Base-by-base conservation (phyloP, 2,888 invertebrate genomes). In the Carterocephalus palaemon region DNA sequence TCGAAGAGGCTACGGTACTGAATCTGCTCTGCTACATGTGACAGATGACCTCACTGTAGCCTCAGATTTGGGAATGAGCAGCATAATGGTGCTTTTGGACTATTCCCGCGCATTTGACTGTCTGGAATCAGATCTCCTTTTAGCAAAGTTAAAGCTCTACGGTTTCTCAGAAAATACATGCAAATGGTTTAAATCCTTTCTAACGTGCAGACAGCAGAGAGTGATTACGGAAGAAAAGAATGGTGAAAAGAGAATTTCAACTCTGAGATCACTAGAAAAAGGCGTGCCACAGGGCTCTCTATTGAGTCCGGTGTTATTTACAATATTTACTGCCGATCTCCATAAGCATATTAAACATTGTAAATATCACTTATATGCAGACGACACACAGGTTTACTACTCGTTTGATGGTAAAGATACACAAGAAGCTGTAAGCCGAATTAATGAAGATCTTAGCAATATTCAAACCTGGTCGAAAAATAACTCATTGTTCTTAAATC, bases 31-130 rank as follows among this genome's bases (percentile, higher is more conserved):
- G 4, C 10, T 49, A 0, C 46, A 48, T 10, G 50, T 53, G 1
- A 48, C 51, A 13, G 52, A 55, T 22, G 50, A 53, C 23, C 12
- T 53, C 0, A 33, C 32, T 1, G 39, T 31, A 23, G 55, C 53
- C 2, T 47, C 49, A 0, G 55, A 55, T 16, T 12, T 12, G 26
- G 26, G 26, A 12, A 3, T 5, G 5, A 26, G 26, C 9, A 26
- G 26, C 12, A 12, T 26, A 23, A 8, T 23, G 3, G 23, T 23
- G 4, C 23, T 23, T 2, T 8, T 23, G 9, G 23, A 23, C 23
- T 26, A 26, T 9, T 26, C 26, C 10, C 10, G 26, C 10, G 26
- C 26, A 1, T 26, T 26, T 12, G 26, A 26, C 12, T 26, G 10
- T 12, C 4, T 26, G 26, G 9, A 26, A 2, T 12, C 10, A 4